phyloP scores from a whole-genome alignment of 2,888 invertebrate species.

The Acanthosepion esculentum region DNA sequence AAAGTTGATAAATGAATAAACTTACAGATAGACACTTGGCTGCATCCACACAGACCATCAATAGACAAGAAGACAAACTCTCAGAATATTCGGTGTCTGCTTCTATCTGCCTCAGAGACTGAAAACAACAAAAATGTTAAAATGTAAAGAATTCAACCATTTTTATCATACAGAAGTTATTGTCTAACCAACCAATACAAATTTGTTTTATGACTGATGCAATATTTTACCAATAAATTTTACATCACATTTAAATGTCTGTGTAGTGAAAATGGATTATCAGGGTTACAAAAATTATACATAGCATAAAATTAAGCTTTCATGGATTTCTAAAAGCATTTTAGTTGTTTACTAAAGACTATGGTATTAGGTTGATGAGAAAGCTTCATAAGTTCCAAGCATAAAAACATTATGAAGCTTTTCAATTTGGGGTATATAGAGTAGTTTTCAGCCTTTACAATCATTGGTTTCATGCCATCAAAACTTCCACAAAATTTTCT shows the following conservation, averaged over 20 bases:
- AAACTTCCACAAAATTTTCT: not conserved
- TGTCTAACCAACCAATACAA: too few species aligned
- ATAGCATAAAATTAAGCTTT: too few species aligned
- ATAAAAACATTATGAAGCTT: not conserved
- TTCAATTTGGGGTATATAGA: not conserved
- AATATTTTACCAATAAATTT: too few species aligned
- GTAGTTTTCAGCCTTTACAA: not conserved
- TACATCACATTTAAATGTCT: too few species aligned
- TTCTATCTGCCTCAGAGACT: constrained; percentile 61
- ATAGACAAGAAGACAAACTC: constrained; percentile 76
- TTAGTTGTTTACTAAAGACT: too few species aligned
- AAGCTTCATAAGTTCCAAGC: not conserved
- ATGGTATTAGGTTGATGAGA: too few species aligned
- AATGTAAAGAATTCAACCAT: not conserved
- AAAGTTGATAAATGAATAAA: constrained; percentile 56
- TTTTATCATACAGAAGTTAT: not conserved
- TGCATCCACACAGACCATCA: constrained; percentile 93
- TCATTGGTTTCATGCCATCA: not conserved
- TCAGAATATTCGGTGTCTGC: constrained; percentile 60
- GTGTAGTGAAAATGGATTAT: too few species aligned
- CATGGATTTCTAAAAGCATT: too few species aligned
- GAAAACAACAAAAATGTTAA: constrained; percentile 46
- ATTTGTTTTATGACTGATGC: too few species aligned
- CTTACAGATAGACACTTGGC: constrained; percentile 92
- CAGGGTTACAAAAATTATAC: too few species aligned